Evolutionary conservation across 2,888 invertebrate species (phyloP).

Genomic region (Prenolepis imparis): DNA sequence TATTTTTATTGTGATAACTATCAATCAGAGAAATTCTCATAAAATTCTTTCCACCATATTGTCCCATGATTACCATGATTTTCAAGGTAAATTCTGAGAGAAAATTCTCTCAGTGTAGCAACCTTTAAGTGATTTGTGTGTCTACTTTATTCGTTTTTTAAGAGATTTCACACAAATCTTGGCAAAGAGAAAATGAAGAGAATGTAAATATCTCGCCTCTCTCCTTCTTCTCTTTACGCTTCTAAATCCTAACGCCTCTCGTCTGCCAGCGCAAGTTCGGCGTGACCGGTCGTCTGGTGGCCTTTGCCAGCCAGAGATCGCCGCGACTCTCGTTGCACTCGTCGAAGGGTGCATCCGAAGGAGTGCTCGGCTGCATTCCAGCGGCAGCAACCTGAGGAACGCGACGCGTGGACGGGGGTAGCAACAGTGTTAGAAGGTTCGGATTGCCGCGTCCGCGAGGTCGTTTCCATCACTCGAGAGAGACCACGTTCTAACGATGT

Average conservation of each 20-base stretch:
- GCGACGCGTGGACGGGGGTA: conserved; percentile 15
- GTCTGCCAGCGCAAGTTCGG: conserved; percentile 41
- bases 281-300: conserved; percentile 65
- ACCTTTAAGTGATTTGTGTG: not conserved
- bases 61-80: no score
- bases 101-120: no score
- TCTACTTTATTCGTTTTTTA: not conserved
- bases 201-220: not conserved
- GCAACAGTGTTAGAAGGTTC: conserved; percentile 23
- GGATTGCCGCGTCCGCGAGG: not conserved
- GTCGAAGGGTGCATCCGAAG: conserved; percentile 62
- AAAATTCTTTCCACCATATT: no score
- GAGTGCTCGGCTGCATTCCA: conserved; percentile 73
- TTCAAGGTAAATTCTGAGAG: no score
- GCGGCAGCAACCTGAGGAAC: conserved; percentile 19
- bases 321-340: conserved; percentile 52
- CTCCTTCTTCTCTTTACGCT: not conserved
- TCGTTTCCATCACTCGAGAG: conserved; percentile 12
- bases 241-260: no score
- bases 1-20: no score
- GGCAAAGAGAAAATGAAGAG: not conserved
- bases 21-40: no score
- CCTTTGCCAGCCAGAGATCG: conserved; percentile 66
- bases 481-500: conserved; percentile 33
- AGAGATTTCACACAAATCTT: not conserved